Conservation (phyloP, 35 echinoderm and acorn worm species). For the Ptychodera flava region DNA sequence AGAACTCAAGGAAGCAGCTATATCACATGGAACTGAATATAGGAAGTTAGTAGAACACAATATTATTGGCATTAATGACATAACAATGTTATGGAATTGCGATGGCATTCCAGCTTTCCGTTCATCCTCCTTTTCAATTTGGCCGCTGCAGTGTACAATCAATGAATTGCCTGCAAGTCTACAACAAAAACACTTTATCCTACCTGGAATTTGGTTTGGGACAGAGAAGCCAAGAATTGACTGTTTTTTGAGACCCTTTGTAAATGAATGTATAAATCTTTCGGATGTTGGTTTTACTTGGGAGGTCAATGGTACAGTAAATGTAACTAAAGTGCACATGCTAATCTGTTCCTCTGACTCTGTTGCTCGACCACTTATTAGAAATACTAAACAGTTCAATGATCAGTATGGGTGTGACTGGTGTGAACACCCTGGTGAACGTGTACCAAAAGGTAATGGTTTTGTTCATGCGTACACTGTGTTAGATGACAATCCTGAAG, state of each 20-base stretch:
- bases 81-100: neutral
- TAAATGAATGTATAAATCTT: neutral
- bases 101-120: neutral
- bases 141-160: conserved; percentile 7
- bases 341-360: conserved; percentile 29
- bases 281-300: neutral
- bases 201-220: conserved; percentile 4
- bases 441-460: neutral
- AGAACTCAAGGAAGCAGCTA: neutral
- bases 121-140: conserved; percentile 12
- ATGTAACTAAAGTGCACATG: conserved; percentile 11
- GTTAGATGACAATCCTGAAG: neutral
- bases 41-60: neutral
- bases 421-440: neutral
- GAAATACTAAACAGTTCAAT: neutral
- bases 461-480: neutral
- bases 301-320: neutral
- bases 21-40: neutral
- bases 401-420: neutral
- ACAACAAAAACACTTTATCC: conserved; percentile 5
- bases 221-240: neutral
- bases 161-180: conserved; percentile 12
- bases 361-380: conserved; percentile 25
- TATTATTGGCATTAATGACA: neutral
- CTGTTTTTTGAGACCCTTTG: conserved; percentile 2